Evolutionary conservation across 2,113 vertebrate species (phyloP).

Genomic region (Melanostigma gelatinosum): DNA sequence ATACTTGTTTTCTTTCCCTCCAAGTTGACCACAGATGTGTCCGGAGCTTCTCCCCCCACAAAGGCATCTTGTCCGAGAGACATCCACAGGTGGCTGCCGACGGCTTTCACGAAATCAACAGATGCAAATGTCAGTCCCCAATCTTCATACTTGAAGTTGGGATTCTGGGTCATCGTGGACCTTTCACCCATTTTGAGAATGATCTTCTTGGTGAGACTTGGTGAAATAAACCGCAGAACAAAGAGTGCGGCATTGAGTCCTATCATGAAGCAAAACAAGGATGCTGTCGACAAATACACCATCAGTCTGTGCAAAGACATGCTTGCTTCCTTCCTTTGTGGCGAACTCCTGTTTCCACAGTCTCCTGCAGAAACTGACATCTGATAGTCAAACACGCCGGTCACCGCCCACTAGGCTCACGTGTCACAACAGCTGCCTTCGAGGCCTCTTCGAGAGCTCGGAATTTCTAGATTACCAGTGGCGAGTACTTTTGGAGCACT

Average conservation of each 20-base stretch:
- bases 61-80: conserved; percentile 85
- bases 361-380: not conserved
- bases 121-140: conserved; percentile 88
- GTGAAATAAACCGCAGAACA: conserved; percentile 81
- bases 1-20: conserved; percentile 74
- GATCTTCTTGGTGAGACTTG: conserved; percentile 74
- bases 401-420: conserved; percentile 26
- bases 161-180: conserved; percentile 83
- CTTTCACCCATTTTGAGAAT: conserved; percentile 81
- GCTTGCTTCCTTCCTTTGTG: not conserved
- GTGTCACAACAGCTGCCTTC: conserved; percentile 36
- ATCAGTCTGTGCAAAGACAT: conserved; percentile 55
- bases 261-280: conserved; percentile 20
- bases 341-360: too few relatives aligned
- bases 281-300: conserved; percentile 36
- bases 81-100: conserved; percentile 82
- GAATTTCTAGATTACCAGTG: not conserved
- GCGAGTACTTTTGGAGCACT: not conserved
- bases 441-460: not conserved
- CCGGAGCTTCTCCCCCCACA: conserved; percentile 83
- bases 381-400: not conserved
- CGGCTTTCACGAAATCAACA: conserved; percentile 79
- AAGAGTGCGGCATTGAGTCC: conserved; percentile 43
- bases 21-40: conserved; percentile 82
- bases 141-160: conserved; percentile 87